Evolutionary conservation across 2,888 invertebrate species (phyloP).

Genomic region (Torymus texanus): DNA sequence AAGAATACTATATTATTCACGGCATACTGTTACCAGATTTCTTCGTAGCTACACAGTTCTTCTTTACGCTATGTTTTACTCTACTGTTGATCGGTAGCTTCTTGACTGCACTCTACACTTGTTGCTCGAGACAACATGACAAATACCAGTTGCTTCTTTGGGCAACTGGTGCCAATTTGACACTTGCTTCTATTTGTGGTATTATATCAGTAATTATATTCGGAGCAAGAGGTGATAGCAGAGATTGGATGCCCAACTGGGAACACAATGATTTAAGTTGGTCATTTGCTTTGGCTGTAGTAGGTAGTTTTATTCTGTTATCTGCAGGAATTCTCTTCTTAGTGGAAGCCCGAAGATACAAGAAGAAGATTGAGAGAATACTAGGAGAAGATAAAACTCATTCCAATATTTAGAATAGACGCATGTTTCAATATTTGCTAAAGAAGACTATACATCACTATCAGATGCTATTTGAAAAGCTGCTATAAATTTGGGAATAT

Average conservation of each 20-base stretch:
- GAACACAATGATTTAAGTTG: conserved; percentile 96
- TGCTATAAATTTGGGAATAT: conserved; percentile 2
- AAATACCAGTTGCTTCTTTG: conserved; percentile 85
- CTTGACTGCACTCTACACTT: conserved; percentile 84
- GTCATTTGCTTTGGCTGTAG: conserved; percentile 91
- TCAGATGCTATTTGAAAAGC: conserved; percentile 1
- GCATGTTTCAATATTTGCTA: background rate
- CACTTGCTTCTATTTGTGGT: conserved; percentile 86
- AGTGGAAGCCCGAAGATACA: conserved; percentile 87
- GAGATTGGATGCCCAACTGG: conserved; percentile 98
- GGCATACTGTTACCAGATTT: conserved; percentile 92
- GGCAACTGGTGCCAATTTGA: conserved; percentile 84
- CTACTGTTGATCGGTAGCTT: conserved; percentile 86
- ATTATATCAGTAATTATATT: conserved; percentile 91
- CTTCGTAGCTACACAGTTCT: conserved; percentile 94
- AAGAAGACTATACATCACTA: background rate
- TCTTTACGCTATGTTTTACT: conserved; percentile 92
- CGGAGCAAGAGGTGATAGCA: conserved; percentile 91
- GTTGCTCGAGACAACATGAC: conserved; percentile 85
- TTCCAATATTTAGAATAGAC: conserved; percentile 75
- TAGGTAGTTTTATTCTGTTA: conserved; percentile 85
- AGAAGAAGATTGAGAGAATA: conserved; percentile 84
- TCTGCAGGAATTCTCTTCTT: conserved; percentile 88
- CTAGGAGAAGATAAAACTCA: conserved; percentile 83
- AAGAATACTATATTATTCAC: conserved; percentile 96